These are phyloP conservation scores for Puffinus mauretanicus DNA, from an alignment of 2,113 vertebrate species.

Conservation along the genomic window DNA sequence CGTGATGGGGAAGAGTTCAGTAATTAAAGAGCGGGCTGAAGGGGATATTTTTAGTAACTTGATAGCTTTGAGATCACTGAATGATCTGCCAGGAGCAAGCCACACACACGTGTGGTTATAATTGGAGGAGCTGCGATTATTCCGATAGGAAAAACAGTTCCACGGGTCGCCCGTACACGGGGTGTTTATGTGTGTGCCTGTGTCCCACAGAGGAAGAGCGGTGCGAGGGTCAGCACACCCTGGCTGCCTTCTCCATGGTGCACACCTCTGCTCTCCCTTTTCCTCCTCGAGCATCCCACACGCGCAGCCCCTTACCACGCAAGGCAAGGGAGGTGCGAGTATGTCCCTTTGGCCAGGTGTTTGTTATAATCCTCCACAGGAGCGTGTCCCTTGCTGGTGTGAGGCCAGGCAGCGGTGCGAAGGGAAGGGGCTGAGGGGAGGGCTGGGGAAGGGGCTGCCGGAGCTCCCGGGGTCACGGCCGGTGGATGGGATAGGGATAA, in stretches of 20 bases:
- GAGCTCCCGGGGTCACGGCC: neutral
- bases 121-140: neutral
- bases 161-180: neutral
- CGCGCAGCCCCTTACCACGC: rapidly evolving
- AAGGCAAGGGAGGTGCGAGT: rapidly evolving
- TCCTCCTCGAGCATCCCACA: neutral
- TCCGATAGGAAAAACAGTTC: neutral
- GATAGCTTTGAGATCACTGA: slow-evolving; percentile 8
- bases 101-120: neutral
- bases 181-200: neutral
- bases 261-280: neutral
- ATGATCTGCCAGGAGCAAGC: neutral
- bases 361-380: neutral
- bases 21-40: neutral
- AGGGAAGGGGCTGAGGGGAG: neutral
- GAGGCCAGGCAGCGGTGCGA: neutral
- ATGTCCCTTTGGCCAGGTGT: neutral
- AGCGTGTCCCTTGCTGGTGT: rapidly evolving
- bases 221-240: neutral
- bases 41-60: slow-evolving; percentile 12
- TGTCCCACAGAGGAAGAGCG: neutral
- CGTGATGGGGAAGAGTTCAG: neutral
- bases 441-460: neutral
- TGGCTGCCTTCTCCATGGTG: neutral
- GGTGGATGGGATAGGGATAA: neutral